phyloP scores from a whole-genome alignment of 1,140 invertebrate species.

The Choristoneura fumiferana region DNA sequence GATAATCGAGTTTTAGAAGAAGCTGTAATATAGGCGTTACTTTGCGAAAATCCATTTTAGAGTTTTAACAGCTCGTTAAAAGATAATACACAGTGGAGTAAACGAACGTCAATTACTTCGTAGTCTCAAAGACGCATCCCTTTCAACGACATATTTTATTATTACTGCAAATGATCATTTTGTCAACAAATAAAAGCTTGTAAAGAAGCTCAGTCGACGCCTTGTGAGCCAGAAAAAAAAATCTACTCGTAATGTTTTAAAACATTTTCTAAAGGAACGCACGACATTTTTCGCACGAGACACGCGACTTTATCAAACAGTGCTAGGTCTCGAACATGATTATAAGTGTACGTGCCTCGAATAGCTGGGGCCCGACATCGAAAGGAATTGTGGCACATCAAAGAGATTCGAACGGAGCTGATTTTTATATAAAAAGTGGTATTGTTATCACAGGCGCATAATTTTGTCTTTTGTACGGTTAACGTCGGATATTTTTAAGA shows the following conservation, averaged over 20 bases:
- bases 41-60: too few species aligned
- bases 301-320: slow-evolving; percentile 67
- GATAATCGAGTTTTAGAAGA: too few species aligned
- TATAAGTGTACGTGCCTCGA: slow-evolving; percentile 61
- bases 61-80: too few species aligned
- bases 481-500: too few species aligned
- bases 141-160: too few species aligned
- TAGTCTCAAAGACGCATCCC: too few species aligned
- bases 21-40: too few species aligned
- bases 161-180: too few species aligned
- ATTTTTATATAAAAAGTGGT: slow-evolving; percentile 60
- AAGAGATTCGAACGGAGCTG: slow-evolving; percentile 55
- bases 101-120: too few species aligned
- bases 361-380: slow-evolving; percentile 36
- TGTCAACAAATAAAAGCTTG: too few species aligned
- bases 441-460: slow-evolving; percentile 53
- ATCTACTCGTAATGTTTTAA: slow-evolving; percentile 26
- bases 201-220: too few species aligned
- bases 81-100: too few species aligned
- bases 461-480: slow-evolving; percentile 26
- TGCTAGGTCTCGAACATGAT: slow-evolving; percentile 64
- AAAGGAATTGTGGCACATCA: slow-evolving; percentile 57
- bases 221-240: slow-evolving; percentile 34
- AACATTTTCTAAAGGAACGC: slow-evolving; percentile 27
- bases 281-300: slow-evolving; percentile 59